Conservation (phyloP, 2,113 vertebrate species). For the Girardinichthys multiradiatus region DNA sequence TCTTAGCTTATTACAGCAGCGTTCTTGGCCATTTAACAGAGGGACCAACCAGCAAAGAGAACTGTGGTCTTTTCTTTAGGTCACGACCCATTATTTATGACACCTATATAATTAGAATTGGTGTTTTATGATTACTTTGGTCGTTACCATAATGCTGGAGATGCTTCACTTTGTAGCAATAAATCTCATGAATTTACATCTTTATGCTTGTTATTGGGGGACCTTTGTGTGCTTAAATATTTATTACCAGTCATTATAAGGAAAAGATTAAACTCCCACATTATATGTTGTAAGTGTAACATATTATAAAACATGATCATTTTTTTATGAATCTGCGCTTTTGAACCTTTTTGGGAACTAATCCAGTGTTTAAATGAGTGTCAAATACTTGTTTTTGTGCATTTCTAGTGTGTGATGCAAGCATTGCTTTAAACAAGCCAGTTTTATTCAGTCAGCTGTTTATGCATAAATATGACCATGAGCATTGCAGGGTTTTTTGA, state of each 20-base stretch:
- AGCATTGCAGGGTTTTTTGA: not conserved
- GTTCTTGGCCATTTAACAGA: not conserved
- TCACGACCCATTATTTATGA: not conserved
- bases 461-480: not conserved
- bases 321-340: not conserved
- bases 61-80: not conserved
- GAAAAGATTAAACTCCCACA: not conserved
- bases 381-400: not conserved
- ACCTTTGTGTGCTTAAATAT: slow-evolving; percentile 3
- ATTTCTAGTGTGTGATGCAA: no score
- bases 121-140: slow-evolving; percentile 3
- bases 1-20: not conserved
- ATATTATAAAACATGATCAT: not conserved
- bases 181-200: not conserved
- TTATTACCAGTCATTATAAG: not conserved
- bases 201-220: not conserved
- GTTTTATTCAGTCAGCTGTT: not conserved
- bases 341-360: not conserved
- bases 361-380: not conserved
- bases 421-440: no score
- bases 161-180: slow-evolving; percentile 1
- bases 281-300: not conserved
- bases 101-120: not conserved
- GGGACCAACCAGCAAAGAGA: not conserved
- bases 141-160: not conserved